A percentile compares a stretch with the other conserved stretches of the same genome.
These are phyloP conservation scores for Craseonycteris thonglongyai DNA, from an alignment of 2,113 vertebrate species.

Conservation along the genomic window DNA sequence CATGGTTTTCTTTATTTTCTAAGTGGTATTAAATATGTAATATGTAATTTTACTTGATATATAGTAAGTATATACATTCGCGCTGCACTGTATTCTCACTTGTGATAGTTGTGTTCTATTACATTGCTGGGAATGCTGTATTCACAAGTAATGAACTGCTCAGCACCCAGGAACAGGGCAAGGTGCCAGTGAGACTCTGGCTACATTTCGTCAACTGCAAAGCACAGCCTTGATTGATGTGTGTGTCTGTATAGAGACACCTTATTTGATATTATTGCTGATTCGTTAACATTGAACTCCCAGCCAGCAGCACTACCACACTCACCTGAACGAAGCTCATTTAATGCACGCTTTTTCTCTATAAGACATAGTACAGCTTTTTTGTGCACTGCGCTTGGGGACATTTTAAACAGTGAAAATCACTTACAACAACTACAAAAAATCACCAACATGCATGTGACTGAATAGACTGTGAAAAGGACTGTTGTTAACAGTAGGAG, in stretches of 20 bases:
- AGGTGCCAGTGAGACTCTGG: not conserved
- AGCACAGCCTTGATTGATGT: not conserved
- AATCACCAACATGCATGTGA: not conserved
- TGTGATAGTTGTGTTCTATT: not conserved
- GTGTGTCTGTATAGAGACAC: not conserved
- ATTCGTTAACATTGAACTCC: not conserved
- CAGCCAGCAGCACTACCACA: not conserved
- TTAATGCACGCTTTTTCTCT: not conserved
- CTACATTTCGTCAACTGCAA: not conserved
- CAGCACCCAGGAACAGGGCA: not conserved
- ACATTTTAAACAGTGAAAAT: not conserved
- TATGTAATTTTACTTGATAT: not conserved
- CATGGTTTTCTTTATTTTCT: not conserved
- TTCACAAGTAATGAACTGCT: not conserved
- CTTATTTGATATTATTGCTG: not conserved
- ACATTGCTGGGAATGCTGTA: not conserved
- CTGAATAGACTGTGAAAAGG: not conserved
- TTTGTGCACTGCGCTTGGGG: not conserved
- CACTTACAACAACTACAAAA: not conserved
- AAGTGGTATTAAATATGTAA: not conserved
- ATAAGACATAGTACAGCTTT: not conserved
- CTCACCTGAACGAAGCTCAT: not conserved
- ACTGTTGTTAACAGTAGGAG: not conserved
- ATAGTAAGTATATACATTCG: not conserved
- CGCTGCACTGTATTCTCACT: not conserved